Evolutionary conservation across 2,888 invertebrate species (phyloP).

Genomic region (Rhimphoctona megacephalus): DNA sequence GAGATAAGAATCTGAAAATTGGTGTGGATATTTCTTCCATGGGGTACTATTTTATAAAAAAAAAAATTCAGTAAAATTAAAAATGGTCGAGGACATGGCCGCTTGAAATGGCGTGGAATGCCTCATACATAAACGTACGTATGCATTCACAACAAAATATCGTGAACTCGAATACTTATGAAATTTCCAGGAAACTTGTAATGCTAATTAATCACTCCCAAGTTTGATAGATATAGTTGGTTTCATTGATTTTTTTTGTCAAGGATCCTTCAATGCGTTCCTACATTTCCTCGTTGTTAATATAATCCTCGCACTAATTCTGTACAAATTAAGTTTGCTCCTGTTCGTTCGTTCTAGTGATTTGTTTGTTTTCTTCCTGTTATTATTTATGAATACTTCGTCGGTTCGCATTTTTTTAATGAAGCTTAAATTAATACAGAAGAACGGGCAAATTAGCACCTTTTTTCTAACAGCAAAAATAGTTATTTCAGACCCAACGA

Average conservation of each 20-base stretch:
- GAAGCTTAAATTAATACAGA: background rate
- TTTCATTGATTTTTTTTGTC: background rate
- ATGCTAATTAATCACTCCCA: slow-evolving; percentile 39
- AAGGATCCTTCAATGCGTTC: background rate
- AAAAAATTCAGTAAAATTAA: no score
- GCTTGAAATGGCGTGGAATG: no score
- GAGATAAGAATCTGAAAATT: no score
- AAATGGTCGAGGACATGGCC: no score
- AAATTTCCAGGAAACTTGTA: slow-evolving; percentile 46
- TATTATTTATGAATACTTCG: background rate
- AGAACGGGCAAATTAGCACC: background rate
- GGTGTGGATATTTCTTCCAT: no score
- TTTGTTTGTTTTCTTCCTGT: background rate
- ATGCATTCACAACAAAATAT: slow-evolving; percentile 38
- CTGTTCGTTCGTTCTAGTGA: background rate
- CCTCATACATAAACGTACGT: slow-evolving; percentile 12
- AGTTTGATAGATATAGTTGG: background rate
- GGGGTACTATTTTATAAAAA: no score
- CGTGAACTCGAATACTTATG: background rate
- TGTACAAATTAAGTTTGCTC: background rate
- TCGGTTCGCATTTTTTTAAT: background rate
- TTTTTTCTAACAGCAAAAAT: background rate
- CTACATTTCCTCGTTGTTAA: background rate
- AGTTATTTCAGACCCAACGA: background rate
- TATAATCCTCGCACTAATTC: background rate